phyloP scores from a whole-genome alignment of 2,888 invertebrate species.

The Callinectes sapidus region DNA sequence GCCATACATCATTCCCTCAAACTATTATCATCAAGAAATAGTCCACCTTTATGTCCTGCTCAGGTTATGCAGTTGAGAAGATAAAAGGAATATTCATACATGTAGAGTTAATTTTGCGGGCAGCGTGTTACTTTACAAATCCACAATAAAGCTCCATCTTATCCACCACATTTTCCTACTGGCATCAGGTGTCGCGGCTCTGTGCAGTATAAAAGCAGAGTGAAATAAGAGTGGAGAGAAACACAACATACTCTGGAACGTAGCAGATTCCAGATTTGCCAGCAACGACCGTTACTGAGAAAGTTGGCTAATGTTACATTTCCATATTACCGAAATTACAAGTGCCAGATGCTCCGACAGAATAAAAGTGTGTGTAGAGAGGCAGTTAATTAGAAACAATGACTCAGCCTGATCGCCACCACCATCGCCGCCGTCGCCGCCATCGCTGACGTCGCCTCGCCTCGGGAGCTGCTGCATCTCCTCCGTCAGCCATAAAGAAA shows the following conservation, averaged over 20 bases:
- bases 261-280: neutral
- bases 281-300: neutral
- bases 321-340: conserved; percentile 28
- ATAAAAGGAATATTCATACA: neutral
- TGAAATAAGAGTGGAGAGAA: neutral
- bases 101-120: neutral
- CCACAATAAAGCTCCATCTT: neutral
- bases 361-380: neutral
- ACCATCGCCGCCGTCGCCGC: neutral
- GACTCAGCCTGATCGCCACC: conserved; percentile 35
- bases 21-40: neutral
- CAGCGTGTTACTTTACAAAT: neutral
- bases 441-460: neutral
- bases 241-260: neutral
- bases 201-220: neutral
- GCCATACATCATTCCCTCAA: neutral
- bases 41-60: neutral
- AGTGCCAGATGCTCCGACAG: neutral
- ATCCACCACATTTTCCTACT: neutral
- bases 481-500: neutral
- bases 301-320: neutral
- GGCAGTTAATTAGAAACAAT: conserved; percentile 32
- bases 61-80: neutral
- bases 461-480: neutral
- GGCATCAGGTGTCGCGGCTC: neutral